These are phyloP conservation scores for Onthophagus taurus DNA, from an alignment of 1,140 invertebrate genomes.

Conservation along the genomic window DNA sequence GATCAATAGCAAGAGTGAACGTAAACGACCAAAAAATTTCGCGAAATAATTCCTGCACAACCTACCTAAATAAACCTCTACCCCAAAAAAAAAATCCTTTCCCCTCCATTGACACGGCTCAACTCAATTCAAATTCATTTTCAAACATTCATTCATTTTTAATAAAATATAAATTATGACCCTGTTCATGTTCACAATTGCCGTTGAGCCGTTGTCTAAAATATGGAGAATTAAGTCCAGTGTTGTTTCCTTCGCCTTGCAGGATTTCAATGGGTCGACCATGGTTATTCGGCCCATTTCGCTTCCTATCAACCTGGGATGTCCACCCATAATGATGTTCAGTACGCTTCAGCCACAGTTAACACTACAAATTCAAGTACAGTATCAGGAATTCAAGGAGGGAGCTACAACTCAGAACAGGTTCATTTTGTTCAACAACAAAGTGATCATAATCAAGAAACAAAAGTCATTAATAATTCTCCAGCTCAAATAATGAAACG, in stretches of 20 bases:
- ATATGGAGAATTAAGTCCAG: slow-evolving; percentile 4
- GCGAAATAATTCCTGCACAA: no score
- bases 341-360: slow-evolving; percentile 2
- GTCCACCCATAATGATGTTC: slow-evolving; percentile 10
- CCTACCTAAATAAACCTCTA: slow-evolving; percentile 5
- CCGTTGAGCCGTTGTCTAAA: slow-evolving; percentile 36
- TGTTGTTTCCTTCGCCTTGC: slow-evolving; percentile 36
- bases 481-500: slow-evolving; percentile 39
- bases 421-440: no score
- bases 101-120: slow-evolving; percentile 27
- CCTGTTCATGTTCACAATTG: slow-evolving; percentile 28
- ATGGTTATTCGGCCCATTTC: slow-evolving; percentile 43
- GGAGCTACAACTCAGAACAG: no score
- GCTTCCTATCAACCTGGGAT: slow-evolving; percentile 37
- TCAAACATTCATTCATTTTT: slow-evolving; percentile 10
- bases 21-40: background rate
- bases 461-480: slow-evolving; percentile 21
- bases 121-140: no score
- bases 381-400: no score
- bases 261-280: slow-evolving; percentile 63
- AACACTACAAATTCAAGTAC: no score
- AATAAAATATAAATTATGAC: slow-evolving; percentile 6
- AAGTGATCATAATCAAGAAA: no score
- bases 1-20: slow-evolving; percentile 35
- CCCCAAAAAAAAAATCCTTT: slow-evolving; percentile 8